Conservation (phyloP, 2,888 invertebrate genomes). For the Steromphala cineraria region DNA sequence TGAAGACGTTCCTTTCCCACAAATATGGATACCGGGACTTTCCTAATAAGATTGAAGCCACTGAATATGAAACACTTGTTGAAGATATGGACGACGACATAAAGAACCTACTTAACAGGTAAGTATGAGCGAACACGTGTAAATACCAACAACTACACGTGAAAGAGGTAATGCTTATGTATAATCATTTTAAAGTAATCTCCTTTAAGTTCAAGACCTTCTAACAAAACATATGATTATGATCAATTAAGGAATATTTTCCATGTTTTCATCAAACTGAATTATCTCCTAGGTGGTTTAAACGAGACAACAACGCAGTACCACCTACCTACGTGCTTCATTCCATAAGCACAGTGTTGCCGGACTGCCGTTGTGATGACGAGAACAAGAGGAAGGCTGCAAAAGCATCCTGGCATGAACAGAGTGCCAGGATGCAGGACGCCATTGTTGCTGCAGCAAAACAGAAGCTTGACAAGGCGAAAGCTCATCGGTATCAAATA, state of each 20-base stretch:
- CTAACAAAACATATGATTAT: too few species aligned
- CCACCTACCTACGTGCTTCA: slow-evolving; percentile 41
- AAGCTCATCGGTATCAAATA: slow-evolving; percentile 34
- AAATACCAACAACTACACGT: too few species aligned
- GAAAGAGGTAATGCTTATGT: too few species aligned
- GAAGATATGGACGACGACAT: slow-evolving; percentile 29
- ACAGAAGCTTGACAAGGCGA: slow-evolving; percentile 25
- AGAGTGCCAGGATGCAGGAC: slow-evolving; percentile 37
- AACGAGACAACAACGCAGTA: slow-evolving; percentile 41
- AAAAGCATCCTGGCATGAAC: slow-evolving; percentile 34
- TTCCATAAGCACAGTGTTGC: slow-evolving; percentile 38
- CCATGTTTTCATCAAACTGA: too few species aligned
- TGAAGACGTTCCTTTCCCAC: slow-evolving; percentile 64
- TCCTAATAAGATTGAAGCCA: slow-evolving; percentile 48
- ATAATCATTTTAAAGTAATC: too few species aligned
- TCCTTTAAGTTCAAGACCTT: too few species aligned
- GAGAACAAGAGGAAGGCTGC: slow-evolving; percentile 15
- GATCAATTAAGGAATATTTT: too few species aligned
- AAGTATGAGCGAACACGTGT: neutral
- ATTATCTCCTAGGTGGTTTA: slow-evolving; percentile 36
- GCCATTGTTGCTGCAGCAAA: slow-evolving; percentile 37
- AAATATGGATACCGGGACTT: slow-evolving; percentile 65
- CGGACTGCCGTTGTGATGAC: slow-evolving; percentile 29
- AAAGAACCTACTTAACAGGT: slow-evolving; percentile 34
- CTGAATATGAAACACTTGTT: slow-evolving; percentile 50